A percentile compares a stretch with the other conserved stretches of the same genome.
phyloP scores from a whole-genome alignment of 2,113 vertebrate genomes.

The Tupaia chinensis region DNA sequence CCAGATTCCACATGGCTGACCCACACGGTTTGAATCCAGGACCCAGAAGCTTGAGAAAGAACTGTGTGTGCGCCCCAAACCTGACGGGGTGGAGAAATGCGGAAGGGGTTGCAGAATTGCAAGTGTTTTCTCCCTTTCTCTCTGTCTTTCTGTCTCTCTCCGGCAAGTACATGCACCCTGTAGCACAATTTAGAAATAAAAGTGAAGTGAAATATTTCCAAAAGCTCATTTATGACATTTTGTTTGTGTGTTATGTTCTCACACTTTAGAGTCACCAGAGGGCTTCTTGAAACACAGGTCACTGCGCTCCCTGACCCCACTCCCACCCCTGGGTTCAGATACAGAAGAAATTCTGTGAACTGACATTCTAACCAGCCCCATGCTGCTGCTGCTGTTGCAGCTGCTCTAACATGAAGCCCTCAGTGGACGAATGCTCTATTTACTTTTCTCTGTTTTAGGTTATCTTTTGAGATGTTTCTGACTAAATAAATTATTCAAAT shows the following conservation, averaged over 20 bases:
- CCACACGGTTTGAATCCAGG: no score
- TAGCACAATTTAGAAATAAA: constrained; percentile 5
- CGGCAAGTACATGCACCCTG: no score
- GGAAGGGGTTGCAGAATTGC: no score
- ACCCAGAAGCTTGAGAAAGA: no score
- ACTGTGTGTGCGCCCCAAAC: no score
- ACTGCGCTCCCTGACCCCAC: no score
- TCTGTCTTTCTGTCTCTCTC: no score
- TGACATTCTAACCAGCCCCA: background rate
- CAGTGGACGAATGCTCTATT: background rate
- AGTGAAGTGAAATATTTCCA: background rate
- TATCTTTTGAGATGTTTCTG: constrained; percentile 24
- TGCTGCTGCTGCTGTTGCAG: background rate
- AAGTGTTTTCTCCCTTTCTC: no score
- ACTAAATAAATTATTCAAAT: background rate
- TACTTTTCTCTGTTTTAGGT: background rate
- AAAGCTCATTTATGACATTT: constrained; percentile 20
- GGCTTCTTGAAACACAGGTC: background rate
- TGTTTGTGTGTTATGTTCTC: constrained; percentile 19
- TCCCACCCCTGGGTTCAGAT: background rate
- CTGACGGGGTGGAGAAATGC: no score
- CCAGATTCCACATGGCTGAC: no score
- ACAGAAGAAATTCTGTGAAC: background rate
- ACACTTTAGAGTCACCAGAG: background rate
- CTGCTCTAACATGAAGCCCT: background rate